These are phyloP conservation scores for Mesopsocus fuscifrons DNA, from an alignment of 2,888 invertebrate species.

Conservation along the genomic window DNA sequence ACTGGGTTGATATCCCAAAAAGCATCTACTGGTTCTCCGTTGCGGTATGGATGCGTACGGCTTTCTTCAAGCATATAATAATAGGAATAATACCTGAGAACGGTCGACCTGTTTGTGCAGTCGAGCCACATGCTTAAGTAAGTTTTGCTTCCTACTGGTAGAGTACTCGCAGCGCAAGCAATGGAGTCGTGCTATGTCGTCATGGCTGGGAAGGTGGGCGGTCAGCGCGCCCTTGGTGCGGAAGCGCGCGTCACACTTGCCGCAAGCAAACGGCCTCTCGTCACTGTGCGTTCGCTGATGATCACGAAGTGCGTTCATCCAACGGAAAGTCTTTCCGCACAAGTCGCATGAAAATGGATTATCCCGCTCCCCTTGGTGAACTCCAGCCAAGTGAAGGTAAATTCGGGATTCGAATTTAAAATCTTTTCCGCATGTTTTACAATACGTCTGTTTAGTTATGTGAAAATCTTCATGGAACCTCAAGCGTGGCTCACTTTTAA, in stretches of 20 bases:
- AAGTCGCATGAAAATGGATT: slow-evolving; percentile 3
- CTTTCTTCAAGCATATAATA: no score
- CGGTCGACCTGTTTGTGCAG: slow-evolving; percentile 1
- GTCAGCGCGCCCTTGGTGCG: not conserved
- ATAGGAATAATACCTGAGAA: slow-evolving; percentile 2
- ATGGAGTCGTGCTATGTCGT: not conserved
- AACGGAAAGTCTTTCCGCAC: slow-evolving; percentile 3
- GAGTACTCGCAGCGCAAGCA: slow-evolving; percentile 2
- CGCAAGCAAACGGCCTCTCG: slow-evolving; percentile 2
- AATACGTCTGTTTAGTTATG: not conserved
- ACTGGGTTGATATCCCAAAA: no score
- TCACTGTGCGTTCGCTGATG: not conserved
- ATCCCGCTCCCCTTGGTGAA: not conserved
- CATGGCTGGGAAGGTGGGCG: slow-evolving; percentile 4
- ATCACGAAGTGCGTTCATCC: not conserved
- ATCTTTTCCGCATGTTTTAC: slow-evolving; percentile 5
- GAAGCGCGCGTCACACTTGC: not conserved
- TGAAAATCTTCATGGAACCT: slow-evolving; percentile 7
- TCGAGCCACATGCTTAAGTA: not conserved
- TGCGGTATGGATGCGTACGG: no score
- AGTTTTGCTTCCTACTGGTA: not conserved
- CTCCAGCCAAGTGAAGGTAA: not conserved
- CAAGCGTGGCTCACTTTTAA: slow-evolving; percentile 1
- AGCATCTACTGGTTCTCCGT: no score
- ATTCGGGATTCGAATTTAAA: slow-evolving; percentile 8